Evolutionary conservation across 2,113 vertebrate species (phyloP).

Genomic region (Plecturocebus donacophilus): DNA sequence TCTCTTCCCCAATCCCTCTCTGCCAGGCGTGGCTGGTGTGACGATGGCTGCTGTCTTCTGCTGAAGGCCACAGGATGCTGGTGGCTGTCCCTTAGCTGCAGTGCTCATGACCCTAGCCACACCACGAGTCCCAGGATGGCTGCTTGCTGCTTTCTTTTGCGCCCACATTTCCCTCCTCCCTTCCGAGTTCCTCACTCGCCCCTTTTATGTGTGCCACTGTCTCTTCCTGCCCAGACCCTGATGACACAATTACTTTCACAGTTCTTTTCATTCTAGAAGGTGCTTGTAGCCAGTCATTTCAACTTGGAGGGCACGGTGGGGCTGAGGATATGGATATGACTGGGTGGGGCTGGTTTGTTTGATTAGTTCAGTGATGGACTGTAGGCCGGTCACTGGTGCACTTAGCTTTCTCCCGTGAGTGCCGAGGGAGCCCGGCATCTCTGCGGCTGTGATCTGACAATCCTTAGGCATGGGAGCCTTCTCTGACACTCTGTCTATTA

Average conservation of each 20-base stretch:
- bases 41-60: not conserved
- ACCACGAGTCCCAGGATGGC: not conserved
- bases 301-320: not conserved
- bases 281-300: not conserved
- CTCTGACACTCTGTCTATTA: not conserved
- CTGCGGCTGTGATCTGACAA: rapidly evolving
- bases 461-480: not conserved
- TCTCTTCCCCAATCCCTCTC: not conserved
- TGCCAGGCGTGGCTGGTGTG: not conserved
- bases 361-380: not conserved
- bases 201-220: not conserved
- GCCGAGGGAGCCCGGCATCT: not conserved
- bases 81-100: not conserved
- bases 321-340: not conserved
- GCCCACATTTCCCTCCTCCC: not conserved
- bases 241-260: not conserved
- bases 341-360: not conserved
- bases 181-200: not conserved
- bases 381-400: not conserved
- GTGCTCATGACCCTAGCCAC: not conserved
- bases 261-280: not conserved
- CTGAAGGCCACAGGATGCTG: not conserved
- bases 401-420: not conserved
- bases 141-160: not conserved
- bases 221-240: not conserved